A percentile compares a stretch with the other conserved stretches of the same genome.
These are phyloP conservation scores for Bactericera cockerelli DNA, from an alignment of 1,140 invertebrate genomes.

Conservation along the genomic window DNA sequence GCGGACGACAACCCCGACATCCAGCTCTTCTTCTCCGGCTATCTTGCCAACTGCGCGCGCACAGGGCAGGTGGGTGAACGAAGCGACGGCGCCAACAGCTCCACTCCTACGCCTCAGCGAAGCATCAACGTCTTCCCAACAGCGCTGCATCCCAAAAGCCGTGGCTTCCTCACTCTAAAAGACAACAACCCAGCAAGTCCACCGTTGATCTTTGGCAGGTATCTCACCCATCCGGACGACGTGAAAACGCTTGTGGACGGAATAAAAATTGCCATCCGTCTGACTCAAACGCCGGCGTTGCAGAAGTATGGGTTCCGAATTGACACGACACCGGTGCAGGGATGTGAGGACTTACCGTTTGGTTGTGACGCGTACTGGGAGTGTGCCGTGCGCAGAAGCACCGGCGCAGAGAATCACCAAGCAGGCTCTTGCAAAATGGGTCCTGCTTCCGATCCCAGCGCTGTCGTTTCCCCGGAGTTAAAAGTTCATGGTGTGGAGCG, in stretches of 20 bases:
- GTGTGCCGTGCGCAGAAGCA: conserved; percentile 55
- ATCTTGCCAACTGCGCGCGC: conserved; percentile 61
- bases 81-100: conserved; percentile 28
- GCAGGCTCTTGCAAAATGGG: conserved; percentile 72
- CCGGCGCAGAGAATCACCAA: conserved; percentile 70
- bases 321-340: conserved; percentile 48
- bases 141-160: conserved; percentile 60
- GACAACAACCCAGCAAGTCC: conserved; percentile 58
- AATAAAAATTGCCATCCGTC: conserved; percentile 47
- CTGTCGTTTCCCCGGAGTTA: conserved; percentile 54
- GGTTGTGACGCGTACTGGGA: conserved; percentile 66
- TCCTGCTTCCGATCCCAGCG: conserved; percentile 40
- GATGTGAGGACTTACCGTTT: conserved; percentile 52
- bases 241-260: conserved; percentile 55
- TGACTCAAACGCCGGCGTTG: conserved; percentile 49
- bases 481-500: conserved; percentile 48
- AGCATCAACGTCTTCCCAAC: conserved; percentile 47
- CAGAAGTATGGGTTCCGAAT: conserved; percentile 51
- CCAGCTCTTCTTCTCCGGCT: conserved; percentile 71
- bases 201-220: conserved; percentile 73
- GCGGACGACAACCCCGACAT: conserved; percentile 63
- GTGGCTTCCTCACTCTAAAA: conserved; percentile 53
- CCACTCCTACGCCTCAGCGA: conserved; percentile 26
- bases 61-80: conserved; percentile 69
- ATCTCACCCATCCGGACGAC: conserved; percentile 59